Conservation (phyloP, 2,797 vertebrate genomes). For the Falco columbarius region DNA sequence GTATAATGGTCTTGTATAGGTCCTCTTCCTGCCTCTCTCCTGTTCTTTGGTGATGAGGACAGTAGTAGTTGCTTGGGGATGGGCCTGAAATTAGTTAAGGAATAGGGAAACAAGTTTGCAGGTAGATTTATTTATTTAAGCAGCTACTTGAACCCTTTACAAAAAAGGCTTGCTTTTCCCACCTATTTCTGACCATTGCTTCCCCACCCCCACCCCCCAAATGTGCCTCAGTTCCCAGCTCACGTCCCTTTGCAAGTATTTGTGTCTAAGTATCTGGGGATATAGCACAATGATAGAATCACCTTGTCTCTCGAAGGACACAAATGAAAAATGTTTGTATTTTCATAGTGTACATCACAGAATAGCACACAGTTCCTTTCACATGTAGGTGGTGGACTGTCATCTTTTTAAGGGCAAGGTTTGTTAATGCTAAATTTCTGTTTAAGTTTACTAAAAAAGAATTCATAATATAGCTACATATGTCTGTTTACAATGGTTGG, state of each 20-base stretch:
- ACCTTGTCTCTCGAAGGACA: background rate
- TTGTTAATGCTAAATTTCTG: background rate
- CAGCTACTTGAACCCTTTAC: background rate
- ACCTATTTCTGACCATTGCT: background rate
- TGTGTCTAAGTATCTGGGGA: background rate
- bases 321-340: background rate
- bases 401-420: background rate
- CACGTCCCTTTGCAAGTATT: background rate
- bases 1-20: background rate
- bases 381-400: background rate
- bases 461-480: background rate
- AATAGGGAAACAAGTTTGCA: background rate
- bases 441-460: background rate
- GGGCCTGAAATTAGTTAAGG: background rate
- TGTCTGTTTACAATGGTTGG: background rate
- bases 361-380: background rate
- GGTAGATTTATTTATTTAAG: background rate
- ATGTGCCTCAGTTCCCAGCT: background rate
- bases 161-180: background rate
- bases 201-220: too few species aligned
- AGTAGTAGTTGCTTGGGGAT: background rate
- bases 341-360: background rate
- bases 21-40: background rate
- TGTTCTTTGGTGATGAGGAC: background rate
- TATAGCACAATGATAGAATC: background rate